Evolutionary conservation across 2,888 invertebrate genomes (phyloP).

Genomic region (Drosophila histrio): DNA sequence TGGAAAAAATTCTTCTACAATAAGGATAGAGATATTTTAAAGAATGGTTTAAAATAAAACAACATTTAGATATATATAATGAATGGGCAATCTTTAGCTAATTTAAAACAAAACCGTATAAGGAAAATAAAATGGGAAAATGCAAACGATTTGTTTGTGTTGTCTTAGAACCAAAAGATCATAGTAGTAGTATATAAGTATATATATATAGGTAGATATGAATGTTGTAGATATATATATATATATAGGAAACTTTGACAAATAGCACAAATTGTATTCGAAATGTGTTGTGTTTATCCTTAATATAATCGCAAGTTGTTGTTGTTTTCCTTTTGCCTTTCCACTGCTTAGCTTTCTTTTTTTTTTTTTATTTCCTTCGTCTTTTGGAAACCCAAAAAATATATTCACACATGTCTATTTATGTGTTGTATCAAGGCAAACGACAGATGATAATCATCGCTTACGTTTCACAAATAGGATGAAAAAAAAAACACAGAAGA

Average conservation of each 20-base stretch:
- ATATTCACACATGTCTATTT: slow-evolving; percentile 29
- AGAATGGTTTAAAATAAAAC: slow-evolving; percentile 17
- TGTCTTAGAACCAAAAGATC: slow-evolving; percentile 6
- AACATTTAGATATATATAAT: slow-evolving; percentile 44
- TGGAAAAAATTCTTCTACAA: slow-evolving; percentile 27
- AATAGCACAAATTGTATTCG: slow-evolving; percentile 26
- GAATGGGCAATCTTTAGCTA: slow-evolving; percentile 40
- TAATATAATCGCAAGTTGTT: slow-evolving; percentile 32
- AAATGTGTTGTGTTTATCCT: slow-evolving; percentile 22
- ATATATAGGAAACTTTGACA: slow-evolving; percentile 7
- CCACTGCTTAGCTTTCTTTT: not conserved
- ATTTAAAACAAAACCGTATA: slow-evolving; percentile 8
- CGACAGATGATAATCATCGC: slow-evolving; percentile 57
- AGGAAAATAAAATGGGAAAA: not conserved
- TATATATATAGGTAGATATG: not conserved
- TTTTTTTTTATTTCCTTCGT: not conserved
- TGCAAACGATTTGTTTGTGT: slow-evolving; percentile 36
- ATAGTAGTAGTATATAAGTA: slow-evolving; percentile 6
- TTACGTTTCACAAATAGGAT: slow-evolving; percentile 41
- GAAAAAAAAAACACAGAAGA: not conserved
- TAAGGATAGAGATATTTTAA: slow-evolving; percentile 2
- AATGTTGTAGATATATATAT: not conserved
- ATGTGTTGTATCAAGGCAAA: slow-evolving; percentile 25
- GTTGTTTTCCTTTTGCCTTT: slow-evolving; percentile 3
- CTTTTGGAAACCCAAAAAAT: slow-evolving; percentile 11